Evolutionary conservation across 2,888 invertebrate genomes (phyloP).

Genomic region (Aleiodes testaceus): DNA sequence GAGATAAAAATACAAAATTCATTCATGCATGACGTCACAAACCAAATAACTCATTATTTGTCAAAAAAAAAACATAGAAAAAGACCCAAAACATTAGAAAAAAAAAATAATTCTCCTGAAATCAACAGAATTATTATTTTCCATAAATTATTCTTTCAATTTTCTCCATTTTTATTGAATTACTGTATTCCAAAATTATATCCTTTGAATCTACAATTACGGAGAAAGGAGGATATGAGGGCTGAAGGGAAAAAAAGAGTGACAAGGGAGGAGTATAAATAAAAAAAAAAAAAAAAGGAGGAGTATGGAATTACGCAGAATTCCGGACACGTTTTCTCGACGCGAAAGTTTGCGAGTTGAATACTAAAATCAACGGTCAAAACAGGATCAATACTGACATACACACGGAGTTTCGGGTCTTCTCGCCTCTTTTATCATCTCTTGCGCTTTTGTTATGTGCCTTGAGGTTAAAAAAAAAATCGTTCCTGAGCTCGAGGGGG

Average conservation of each 20-base stretch:
- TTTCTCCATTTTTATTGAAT: slow-evolving; percentile 41
- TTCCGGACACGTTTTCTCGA: slow-evolving; percentile 52
- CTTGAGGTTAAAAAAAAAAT: too few species aligned
- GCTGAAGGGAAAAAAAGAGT: slow-evolving; percentile 11
- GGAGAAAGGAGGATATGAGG: slow-evolving; percentile 38
- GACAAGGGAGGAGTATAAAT: slow-evolving; percentile 12
- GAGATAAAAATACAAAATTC: background rate
- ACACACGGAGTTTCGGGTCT: slow-evolving; percentile 39
- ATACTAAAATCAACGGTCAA: slow-evolving; percentile 68
- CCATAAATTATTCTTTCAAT: background rate
- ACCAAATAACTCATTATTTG: background rate
- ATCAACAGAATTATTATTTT: too few species aligned
- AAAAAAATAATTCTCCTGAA: slow-evolving; percentile 32
- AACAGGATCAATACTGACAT: slow-evolving; percentile 69
- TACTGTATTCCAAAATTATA: slow-evolving; percentile 65
- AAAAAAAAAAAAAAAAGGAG: background rate
- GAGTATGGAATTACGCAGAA: slow-evolving; percentile 43
- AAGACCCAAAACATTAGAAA: background rate
- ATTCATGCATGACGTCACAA: slow-evolving; percentile 5
- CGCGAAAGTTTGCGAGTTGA: slow-evolving; percentile 68
- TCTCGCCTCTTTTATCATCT: slow-evolving; percentile 15
- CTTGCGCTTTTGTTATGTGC: background rate
- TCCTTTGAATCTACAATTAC: slow-evolving; percentile 73
- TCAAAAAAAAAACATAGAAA: background rate
- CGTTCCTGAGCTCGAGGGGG: too few species aligned